A percentile compares a stretch with the other conserved stretches of the same genome.
Evolutionary conservation across 2,113 vertebrate genomes (phyloP).

Genomic region (Lophius piscatorius): DNA sequence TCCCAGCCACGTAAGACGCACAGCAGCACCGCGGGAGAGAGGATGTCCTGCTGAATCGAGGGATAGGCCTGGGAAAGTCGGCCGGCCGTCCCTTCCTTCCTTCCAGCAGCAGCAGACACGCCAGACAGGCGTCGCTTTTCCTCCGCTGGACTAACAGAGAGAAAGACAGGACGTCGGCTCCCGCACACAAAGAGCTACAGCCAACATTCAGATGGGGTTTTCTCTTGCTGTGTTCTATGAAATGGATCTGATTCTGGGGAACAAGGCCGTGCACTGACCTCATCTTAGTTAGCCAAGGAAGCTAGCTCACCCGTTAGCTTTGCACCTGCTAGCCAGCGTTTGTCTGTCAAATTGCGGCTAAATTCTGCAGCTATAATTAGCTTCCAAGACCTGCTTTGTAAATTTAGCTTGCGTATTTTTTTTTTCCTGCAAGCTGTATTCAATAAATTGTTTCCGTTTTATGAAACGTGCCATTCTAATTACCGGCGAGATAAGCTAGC

Average conservation of each 20-base stretch:
- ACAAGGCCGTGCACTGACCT: constrained; percentile 77
- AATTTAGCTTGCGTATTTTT: background rate
- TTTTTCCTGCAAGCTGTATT: constrained; percentile 26
- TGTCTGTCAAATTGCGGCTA: constrained; percentile 16
- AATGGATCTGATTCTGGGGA: constrained; percentile 74
- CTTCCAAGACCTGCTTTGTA: constrained; percentile 23
- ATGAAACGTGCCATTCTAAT: constrained; percentile 62
- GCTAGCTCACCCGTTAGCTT: constrained; percentile 72
- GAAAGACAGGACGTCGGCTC: constrained; percentile 58
- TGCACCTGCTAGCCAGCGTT: constrained; percentile 66
- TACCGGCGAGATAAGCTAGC: constrained; percentile 68
- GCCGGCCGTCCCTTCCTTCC: constrained; percentile 80
- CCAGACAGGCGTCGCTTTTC: constrained; percentile 42
- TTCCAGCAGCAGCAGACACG: constrained; percentile 48
- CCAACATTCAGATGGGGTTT: constrained; percentile 58
- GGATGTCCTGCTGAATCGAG: constrained; percentile 84
- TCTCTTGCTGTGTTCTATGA: constrained; percentile 65
- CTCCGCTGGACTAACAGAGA: constrained; percentile 44
- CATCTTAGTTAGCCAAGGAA: constrained; percentile 62
- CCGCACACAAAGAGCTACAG: constrained; percentile 57
- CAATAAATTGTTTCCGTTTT: constrained; percentile 61
- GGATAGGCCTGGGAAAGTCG: constrained; percentile 82
- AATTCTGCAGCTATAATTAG: constrained; percentile 10
- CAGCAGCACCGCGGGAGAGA: constrained; percentile 73
- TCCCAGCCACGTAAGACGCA: constrained; percentile 89